Conservation (phyloP, 1,140 invertebrate species). For the Sycophaga agraensis region DNA sequence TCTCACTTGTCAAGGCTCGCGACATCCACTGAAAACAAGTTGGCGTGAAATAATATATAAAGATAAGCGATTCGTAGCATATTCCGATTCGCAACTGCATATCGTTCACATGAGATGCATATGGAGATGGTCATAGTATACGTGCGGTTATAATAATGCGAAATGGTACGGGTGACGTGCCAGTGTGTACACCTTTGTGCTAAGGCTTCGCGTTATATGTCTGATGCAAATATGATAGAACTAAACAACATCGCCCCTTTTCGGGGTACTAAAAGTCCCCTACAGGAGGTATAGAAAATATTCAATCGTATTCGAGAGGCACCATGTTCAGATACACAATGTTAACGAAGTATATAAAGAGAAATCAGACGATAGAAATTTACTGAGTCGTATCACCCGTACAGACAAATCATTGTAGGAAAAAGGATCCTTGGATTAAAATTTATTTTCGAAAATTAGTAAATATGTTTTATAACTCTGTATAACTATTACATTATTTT, state of each 20-base stretch:
- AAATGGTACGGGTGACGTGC: conserved; percentile 10
- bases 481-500: too few relatives aligned
- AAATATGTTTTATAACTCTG: not conserved
- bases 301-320: conserved; percentile 9
- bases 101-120: conserved; percentile 1
- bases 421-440: not conserved
- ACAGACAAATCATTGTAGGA: not conserved
- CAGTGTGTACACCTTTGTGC: conserved; percentile 6
- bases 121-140: too few relatives aligned
- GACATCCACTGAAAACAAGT: conserved; percentile 9
- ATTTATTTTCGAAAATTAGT: not conserved
- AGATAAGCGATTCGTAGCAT: conserved; percentile 13
- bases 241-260: not conserved
- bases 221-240: conserved; percentile 3
- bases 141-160: too few relatives aligned
- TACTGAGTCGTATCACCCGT: not conserved
- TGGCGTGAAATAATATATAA: conserved; percentile 17
- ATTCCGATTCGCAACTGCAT: conserved; percentile 17
- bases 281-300: conserved; percentile 13
- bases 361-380: conserved; percentile 2
- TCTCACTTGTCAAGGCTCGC: not conserved
- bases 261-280: conserved; percentile 13
- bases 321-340: not conserved
- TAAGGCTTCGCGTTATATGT: not conserved
- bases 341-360: not conserved